A percentile compares a stretch with the other conserved stretches of the same genome.
phyloP scores from a whole-genome alignment of 2,888 invertebrate species.

The Nomada fabriciana region DNA sequence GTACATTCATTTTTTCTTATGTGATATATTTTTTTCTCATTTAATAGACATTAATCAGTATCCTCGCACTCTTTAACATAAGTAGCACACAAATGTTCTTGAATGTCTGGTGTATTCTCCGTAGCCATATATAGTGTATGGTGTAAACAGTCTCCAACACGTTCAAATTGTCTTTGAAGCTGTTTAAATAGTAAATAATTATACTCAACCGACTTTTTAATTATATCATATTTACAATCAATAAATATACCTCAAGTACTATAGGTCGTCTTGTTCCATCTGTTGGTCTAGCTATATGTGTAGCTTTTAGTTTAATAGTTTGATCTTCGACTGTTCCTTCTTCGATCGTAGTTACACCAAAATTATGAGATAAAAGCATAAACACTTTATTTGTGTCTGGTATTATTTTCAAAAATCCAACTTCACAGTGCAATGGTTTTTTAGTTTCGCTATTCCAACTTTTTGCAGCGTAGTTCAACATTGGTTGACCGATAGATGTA shows the following conservation, averaged over 20 bases:
- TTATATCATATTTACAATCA: neutral
- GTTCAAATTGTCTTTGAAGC: conserved; percentile 84
- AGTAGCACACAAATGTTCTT: conserved; percentile 86
- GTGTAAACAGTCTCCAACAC: conserved; percentile 80
- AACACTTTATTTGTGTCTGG: conserved; percentile 86
- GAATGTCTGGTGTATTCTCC: conserved; percentile 84
- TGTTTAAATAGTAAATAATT: conserved; percentile 59
- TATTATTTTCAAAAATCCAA: conserved; percentile 87
- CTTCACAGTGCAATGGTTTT: conserved; percentile 87
- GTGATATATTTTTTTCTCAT: neutral
- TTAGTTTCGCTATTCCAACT: conserved; percentile 86
- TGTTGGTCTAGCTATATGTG: conserved; percentile 85
- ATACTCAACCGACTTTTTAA: neutral
- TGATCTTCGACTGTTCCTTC: conserved; percentile 85
- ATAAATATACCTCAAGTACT: conserved; percentile 82
- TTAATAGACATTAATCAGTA: conserved; percentile 17
- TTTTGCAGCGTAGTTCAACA: conserved; percentile 86
- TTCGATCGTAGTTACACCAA: conserved; percentile 87
- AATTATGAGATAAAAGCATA: conserved; percentile 87
- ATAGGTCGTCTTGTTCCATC: conserved; percentile 85
- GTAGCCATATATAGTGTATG: conserved; percentile 86
- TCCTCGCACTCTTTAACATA: conserved; percentile 83
- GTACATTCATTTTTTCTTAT: neutral
- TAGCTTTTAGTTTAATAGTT: conserved; percentile 84
- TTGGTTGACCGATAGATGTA: conserved; percentile 87